Base-by-base conservation (phyloP, 53 echinoderm and acorn worm genomes). In the Astropecten irregularis region DNA sequence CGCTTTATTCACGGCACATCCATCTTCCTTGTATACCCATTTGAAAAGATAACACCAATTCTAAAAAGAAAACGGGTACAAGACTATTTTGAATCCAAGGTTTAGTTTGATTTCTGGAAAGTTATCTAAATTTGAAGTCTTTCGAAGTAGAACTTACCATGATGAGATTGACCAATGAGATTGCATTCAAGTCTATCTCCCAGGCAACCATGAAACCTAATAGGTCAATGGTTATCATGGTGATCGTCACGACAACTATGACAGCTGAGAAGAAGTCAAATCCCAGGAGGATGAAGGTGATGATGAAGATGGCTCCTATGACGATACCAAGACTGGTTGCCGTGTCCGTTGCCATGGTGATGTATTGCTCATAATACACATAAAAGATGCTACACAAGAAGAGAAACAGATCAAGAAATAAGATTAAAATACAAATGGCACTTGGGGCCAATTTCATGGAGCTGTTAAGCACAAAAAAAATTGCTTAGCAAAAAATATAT, bases 361-460 rank as follows among this genome's bases (percentile, higher is more conserved):
- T 83, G 74, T 97, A 97, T 84, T 99, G 99, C 88, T 99, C 99
- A 48, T 94, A 97, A 73, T 81, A 99, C 20, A 99, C 99, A 18
- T 99, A 99, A 86, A 99, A 95, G 25, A 99, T 39, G 66, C 99
- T 99, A 87, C 7, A 72, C 69, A 39, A 38, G 1, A 11, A 35
- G 8, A 52, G 20, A 36, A 15, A 44, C 36, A 79, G 36, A 2
- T 32, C 27, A 35, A n/a, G 2, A 9, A 26, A 51, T 3, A 51
- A 3, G 9, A 51, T 3, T 7, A 54, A 7, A 20, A 36, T 36
- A n/a, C n/a, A n/a, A n/a, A n/a, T n/a, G n/a, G n/a, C n/a, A n/a
- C n/a, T n/a, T n/a, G n/a, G n/a, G n/a, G n/a, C n/a, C n/a, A n/a
- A n/a, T n/a, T n/a, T n/a, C n/a, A n/a, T n/a, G n/a, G n/a, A n/a